Evolutionary conservation across 2,888 invertebrate species (phyloP).

Genomic region (Boloria euphrosyne): DNA sequence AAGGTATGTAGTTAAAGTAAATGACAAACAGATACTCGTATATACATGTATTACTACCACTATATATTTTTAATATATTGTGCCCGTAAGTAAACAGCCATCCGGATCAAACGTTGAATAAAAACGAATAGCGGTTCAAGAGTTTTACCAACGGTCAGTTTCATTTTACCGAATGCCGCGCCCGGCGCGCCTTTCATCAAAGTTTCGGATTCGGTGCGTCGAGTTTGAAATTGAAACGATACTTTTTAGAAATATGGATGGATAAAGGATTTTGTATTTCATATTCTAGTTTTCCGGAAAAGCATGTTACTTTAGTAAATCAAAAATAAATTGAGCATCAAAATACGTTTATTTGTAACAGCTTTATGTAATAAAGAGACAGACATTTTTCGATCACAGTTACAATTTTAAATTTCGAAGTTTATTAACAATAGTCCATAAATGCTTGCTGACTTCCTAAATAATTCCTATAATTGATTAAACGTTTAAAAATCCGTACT

Average conservation of each 20-base stretch:
- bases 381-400: too few relatives aligned
- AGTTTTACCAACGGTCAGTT: slow-evolving; percentile 36
- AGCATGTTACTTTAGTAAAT: too few relatives aligned
- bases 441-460: too few relatives aligned
- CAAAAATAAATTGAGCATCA: too few relatives aligned
- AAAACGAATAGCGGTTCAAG: slow-evolving; percentile 33
- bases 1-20: too few relatives aligned
- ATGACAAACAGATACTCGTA: neutral
- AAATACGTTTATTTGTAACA: too few relatives aligned
- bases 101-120: slow-evolving; percentile 34
- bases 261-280: slow-evolving; percentile 2
- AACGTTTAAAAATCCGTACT: too few relatives aligned
- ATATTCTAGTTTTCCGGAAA: neutral
- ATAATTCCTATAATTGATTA: too few relatives aligned
- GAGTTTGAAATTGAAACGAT: slow-evolving; percentile 22
- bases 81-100: slow-evolving; percentile 26
- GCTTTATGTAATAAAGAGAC: too few relatives aligned
- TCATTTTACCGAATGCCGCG: slow-evolving; percentile 35
- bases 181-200: slow-evolving; percentile 27
- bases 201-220: slow-evolving; percentile 8
- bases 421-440: too few relatives aligned
- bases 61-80: slow-evolving; percentile 19
- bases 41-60: neutral
- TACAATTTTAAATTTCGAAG: too few relatives aligned
- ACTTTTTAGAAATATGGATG: slow-evolving; percentile 16